Evolutionary conservation across 2,113 vertebrate species (phyloP).

Genomic region (Salvelinus namaycush): DNA sequence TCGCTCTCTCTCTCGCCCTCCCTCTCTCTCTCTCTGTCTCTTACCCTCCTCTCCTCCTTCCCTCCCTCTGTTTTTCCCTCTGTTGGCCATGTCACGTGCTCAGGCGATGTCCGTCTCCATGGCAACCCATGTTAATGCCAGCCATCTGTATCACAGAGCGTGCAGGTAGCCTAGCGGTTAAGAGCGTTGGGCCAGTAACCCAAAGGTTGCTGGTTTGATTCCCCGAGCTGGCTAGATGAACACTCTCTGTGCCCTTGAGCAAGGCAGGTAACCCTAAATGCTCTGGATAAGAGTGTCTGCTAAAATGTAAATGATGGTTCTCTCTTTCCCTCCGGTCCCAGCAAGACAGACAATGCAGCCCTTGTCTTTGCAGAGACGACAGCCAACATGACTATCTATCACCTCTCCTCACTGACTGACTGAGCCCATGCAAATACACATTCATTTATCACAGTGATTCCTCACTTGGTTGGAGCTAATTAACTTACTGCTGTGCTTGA

Average conservation of each 20-base stretch:
- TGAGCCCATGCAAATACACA: constrained; percentile 11
- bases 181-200: no score
- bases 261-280: no score
- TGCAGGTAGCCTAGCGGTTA: no score
- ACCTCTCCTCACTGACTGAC: constrained; percentile 5
- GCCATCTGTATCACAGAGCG: constrained; percentile 3
- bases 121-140: constrained; percentile 6
- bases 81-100: not conserved
- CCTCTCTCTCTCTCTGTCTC: not conserved
- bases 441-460: not conserved
- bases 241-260: no score
- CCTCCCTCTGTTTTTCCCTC: not conserved
- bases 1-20: not conserved
- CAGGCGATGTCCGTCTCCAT: constrained; percentile 10
- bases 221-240: no score
- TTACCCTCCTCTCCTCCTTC: not conserved
- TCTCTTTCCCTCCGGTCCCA: not conserved
- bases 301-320: not conserved
- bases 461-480: not conserved
- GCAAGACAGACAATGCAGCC: constrained; percentile 19
- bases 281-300: no score
- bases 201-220: no score
- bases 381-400: not conserved
- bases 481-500: not conserved
- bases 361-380: not conserved